Conservation (phyloP, 2,888 invertebrate species). For the Trimorus sp. region DNA sequence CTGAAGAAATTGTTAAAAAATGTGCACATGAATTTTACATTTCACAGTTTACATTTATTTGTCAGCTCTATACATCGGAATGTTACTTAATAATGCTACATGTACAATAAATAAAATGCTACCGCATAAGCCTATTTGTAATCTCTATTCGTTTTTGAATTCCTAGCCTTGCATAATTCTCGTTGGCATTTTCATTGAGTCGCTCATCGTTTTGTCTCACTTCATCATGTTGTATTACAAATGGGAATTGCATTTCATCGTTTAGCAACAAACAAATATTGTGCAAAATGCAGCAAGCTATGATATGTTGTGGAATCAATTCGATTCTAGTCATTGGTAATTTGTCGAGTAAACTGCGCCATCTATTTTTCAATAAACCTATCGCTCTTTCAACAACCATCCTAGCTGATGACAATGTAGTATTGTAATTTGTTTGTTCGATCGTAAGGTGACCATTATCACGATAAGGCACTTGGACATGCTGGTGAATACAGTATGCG, state of each 20-base stretch:
- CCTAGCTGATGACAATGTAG: conserved; percentile 30
- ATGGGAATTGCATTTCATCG: conserved; percentile 4
- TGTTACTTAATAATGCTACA: too few relatives aligned
- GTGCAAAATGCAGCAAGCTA: conserved; percentile 13
- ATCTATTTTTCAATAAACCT: conserved; percentile 12
- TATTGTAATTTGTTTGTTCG: conserved; percentile 53
- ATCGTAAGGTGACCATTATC: conserved; percentile 26
- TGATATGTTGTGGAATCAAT: background rate
- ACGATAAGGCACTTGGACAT: conserved; percentile 52
- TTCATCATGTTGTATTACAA: background rate
- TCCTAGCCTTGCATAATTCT: conserved; percentile 1
- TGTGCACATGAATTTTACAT: background rate
- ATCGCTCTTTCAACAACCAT: conserved; percentile 51
- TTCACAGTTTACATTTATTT: background rate
- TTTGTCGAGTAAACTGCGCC: conserved; percentile 18
- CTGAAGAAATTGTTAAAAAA: background rate
- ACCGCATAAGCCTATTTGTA: background rate
- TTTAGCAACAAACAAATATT: conserved; percentile 19
- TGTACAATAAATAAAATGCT: background rate
- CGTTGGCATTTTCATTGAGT: background rate
- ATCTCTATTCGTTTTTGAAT: background rate
- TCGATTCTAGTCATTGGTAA: conserved; percentile 11
- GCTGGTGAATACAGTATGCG: conserved; percentile 52
- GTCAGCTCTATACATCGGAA: background rate
- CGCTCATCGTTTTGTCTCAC: too few relatives aligned